A percentile compares a stretch with the other conserved stretches of the same genome.
Conservation (phyloP, 2,797 vertebrate species). For the Cuniculus paca region DNA sequence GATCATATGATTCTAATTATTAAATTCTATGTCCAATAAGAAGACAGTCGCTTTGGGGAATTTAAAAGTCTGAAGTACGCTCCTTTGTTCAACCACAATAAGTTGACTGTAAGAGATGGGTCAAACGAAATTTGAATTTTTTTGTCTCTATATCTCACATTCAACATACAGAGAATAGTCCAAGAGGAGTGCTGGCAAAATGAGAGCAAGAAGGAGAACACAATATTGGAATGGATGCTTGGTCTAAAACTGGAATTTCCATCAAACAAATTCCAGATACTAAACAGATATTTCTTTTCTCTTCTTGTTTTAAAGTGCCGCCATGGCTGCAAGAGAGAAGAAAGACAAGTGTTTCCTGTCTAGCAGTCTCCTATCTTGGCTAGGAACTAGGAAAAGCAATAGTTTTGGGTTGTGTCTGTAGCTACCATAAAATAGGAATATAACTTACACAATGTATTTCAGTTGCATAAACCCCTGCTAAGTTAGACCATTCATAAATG, state of each 20-base stretch:
- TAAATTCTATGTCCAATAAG: constrained; percentile 41
- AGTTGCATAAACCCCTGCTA: background rate
- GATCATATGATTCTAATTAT: constrained; percentile 30
- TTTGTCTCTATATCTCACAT: background rate
- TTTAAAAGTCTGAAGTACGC: background rate
- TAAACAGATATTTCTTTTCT: background rate
- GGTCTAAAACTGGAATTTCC: background rate
- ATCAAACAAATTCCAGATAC: background rate
- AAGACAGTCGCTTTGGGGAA: background rate
- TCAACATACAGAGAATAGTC: background rate
- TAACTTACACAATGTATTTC: background rate
- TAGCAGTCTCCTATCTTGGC: background rate
- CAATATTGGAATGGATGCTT: background rate
- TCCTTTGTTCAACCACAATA: background rate
- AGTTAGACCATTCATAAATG: background rate
- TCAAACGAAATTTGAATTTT: background rate
- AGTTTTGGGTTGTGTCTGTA: background rate
- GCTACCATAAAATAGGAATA: background rate
- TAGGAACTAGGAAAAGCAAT: background rate
- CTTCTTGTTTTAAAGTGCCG: constrained; percentile 16
- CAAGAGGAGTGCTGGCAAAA: background rate
- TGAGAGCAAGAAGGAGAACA: background rate
- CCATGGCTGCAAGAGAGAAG: background rate
- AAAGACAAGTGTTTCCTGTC: background rate
- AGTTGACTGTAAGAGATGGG: background rate